These are phyloP conservation scores for Archivesica marissinica DNA, from an alignment of 1,140 invertebrate genomes.

Conservation along the genomic window DNA sequence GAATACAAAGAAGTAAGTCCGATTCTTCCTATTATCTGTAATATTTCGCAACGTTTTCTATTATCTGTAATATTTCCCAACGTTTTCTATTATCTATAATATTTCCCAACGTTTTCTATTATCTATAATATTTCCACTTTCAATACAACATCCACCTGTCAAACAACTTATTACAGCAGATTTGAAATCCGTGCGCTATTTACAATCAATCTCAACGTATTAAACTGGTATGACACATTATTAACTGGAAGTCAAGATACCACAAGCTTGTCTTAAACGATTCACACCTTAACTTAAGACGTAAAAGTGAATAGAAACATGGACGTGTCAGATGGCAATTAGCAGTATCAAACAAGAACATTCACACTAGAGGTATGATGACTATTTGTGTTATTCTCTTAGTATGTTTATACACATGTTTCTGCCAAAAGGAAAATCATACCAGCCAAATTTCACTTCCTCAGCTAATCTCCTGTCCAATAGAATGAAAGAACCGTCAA, in stretches of 20 bases:
- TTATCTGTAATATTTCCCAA: no score
- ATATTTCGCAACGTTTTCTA: no score
- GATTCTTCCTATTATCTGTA: no score
- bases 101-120: no score
- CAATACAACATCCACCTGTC: conserved; percentile 4
- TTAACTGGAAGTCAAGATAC: neutral
- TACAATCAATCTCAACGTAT: neutral
- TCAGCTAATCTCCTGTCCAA: conserved; percentile 16
- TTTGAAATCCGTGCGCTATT: neutral
- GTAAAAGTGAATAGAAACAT: neutral
- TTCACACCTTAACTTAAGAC: conserved; percentile 4
- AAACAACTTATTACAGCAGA: neutral
- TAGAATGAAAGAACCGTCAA: neutral
- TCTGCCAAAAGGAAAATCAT: neutral
- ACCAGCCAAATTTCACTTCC: neutral
- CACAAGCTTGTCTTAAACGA: no score
- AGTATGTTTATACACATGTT: neutral
- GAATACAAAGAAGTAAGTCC: neutral
- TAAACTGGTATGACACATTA: neutral
- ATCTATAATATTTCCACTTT: no score
- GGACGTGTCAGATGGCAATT: neutral
- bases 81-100: no score
- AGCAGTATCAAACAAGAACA: neutral
- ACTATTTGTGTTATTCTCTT: neutral
- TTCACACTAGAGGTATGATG: neutral